These are phyloP conservation scores for Alces alces DNA, from an alignment of 2,113 vertebrate species.

Conservation along the genomic window DNA sequence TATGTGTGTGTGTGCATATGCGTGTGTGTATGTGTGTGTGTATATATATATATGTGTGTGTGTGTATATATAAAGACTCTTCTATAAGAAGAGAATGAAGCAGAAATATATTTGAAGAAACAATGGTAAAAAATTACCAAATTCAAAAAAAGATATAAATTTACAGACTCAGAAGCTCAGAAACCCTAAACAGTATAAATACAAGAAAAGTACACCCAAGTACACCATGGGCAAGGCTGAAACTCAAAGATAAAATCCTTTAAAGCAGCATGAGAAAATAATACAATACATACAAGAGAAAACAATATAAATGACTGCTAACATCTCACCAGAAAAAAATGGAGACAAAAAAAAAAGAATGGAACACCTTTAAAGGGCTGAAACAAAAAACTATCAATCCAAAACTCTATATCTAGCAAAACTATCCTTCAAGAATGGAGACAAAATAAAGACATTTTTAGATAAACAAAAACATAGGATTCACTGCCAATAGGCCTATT, in stretches of 20 bases:
- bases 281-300: background rate
- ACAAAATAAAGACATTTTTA: background rate
- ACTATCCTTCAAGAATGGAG: background rate
- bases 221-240: background rate
- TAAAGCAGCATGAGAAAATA: background rate
- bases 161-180: background rate
- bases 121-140: background rate
- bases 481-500: background rate
- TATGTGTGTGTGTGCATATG: background rate
- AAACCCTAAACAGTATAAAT: background rate
- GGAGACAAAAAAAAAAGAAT: background rate
- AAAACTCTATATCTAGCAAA: background rate
- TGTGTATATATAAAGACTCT: background rate
- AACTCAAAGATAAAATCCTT: background rate
- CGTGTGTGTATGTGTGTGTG: accelerated
- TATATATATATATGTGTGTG: background rate
- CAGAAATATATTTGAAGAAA: background rate
- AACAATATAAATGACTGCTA: background rate
- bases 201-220: background rate
- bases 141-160: background rate
- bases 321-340: background rate
- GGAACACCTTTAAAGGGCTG: background rate
- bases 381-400: background rate
- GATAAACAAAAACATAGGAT: background rate
- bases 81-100: background rate